Evolutionary conservation across 2,888 invertebrate species (phyloP).

Genomic region (Agrypnus murinus): DNA sequence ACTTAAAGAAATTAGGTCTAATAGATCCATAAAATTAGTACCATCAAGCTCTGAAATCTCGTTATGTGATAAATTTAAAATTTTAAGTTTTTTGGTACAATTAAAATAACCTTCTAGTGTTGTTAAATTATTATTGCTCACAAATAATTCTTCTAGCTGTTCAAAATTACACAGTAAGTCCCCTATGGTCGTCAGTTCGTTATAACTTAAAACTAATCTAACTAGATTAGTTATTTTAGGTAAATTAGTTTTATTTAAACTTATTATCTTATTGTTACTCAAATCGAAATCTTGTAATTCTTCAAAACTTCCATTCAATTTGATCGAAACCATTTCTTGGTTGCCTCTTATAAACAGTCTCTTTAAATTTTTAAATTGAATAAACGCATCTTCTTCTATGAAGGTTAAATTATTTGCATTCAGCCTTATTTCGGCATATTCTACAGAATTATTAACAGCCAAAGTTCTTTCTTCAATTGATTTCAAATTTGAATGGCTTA

Average conservation of each 20-base stretch:
- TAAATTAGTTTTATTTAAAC: constrained; percentile 26
- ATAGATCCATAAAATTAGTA: too few species aligned
- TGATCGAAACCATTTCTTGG: too few species aligned
- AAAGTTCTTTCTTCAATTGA: too few species aligned
- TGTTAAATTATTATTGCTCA: constrained; percentile 66
- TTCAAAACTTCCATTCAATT: constrained; percentile 60
- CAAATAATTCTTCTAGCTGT: constrained; percentile 9
- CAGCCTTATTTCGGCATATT: too few species aligned
- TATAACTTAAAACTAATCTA: constrained; percentile 20
- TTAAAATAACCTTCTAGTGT: constrained; percentile 57
- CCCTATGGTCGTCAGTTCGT: constrained; percentile 9
- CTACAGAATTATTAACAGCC: too few species aligned
- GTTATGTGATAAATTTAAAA: not conserved
- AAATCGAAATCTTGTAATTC: constrained; percentile 65
- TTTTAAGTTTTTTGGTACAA: constrained; percentile 4
- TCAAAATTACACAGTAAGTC: constrained; percentile 29
- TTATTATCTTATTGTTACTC: constrained; percentile 63
- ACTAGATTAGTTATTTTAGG: constrained; percentile 1
- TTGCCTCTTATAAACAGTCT: too few species aligned
- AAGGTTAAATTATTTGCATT: too few species aligned
- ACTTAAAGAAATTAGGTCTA: too few species aligned
- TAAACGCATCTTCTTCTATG: too few species aligned
- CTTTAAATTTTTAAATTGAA: too few species aligned
- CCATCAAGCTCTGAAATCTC: too few species aligned
- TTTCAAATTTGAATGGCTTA: too few species aligned